These are phyloP conservation scores for Lucilia cuprina DNA, from an alignment of 1,140 invertebrate species.

Conservation along the genomic window DNA sequence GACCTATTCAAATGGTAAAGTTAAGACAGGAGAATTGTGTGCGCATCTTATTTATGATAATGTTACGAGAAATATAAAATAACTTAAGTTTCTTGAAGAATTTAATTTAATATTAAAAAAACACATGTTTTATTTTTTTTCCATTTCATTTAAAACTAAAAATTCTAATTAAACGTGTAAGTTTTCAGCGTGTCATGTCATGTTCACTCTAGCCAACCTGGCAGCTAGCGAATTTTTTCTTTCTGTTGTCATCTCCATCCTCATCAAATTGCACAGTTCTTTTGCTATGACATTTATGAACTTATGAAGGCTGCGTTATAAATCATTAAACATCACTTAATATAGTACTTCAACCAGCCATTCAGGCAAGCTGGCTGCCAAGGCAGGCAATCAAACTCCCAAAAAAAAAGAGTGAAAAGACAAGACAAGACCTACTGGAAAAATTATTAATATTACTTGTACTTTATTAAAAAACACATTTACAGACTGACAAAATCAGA, in stretches of 20 bases:
- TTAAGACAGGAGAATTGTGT: too few relatives aligned
- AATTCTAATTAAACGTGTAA: background rate
- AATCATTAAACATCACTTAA: slow-evolving; percentile 14
- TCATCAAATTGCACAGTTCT: background rate
- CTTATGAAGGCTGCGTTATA: slow-evolving; percentile 10
- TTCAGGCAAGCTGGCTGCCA: background rate
- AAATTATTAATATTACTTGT: background rate
- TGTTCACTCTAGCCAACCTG: background rate
- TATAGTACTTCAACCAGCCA: background rate
- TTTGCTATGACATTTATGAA: slow-evolving; percentile 13
- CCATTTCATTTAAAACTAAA: background rate
- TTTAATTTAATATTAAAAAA: too few relatives aligned
- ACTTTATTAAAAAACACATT: background rate
- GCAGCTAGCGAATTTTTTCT: background rate
- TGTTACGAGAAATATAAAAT: too few relatives aligned
- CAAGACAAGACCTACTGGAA: background rate
- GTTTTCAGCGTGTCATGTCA: background rate
- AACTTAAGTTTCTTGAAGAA: too few relatives aligned
- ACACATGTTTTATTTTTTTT: background rate
- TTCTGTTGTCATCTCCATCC: background rate
- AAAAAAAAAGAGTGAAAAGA: background rate
- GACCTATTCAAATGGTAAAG: background rate
- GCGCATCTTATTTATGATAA: too few relatives aligned
- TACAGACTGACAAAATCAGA: slow-evolving; percentile 4
- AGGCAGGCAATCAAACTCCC: background rate